Base-by-base conservation (phyloP, 2,113 vertebrate species). In the Leuciscus idus region DNA sequence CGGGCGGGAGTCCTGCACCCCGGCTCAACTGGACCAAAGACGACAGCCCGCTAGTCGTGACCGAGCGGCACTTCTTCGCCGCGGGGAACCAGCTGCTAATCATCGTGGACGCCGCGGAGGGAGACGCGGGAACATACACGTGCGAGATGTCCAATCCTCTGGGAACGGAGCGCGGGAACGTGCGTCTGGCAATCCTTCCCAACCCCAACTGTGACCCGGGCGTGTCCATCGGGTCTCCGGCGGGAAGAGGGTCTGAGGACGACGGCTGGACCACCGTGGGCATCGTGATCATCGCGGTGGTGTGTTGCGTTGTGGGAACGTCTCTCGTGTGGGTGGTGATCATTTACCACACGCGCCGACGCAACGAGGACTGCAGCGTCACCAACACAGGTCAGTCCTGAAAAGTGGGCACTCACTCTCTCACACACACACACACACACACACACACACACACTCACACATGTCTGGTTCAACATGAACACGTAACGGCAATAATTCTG, bases 241-340 rank as follows among this genome's bases (percentile, higher is more conserved):
- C 92, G 1, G 85, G 90, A 1, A 93, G 94, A 0, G 94, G 95
- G 0, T 77, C 96, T 0, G 96, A 96, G 0, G 96, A 96, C 10
- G 98, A 99, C 0, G 97, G 96, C 6, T 99, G 98, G 98, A 96
- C 97, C 87, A 99, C 97, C 0, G 96, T 97, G 90, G 98, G 98
- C 23, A 96, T 99, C 0, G 98, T 99, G 82, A 97, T 99, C 93
- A 99, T 99, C 84, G 98, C 96, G 0, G 98, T 99, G 92, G 98
- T 99, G 72, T 99, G 98, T 94, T 99, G 98, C 39, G 98, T 99
- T 90, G 98, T 99, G 89, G 98, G 98, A 88, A 99, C 98, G 3
- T 99, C 98, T 0, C 94, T 99, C 13, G 97, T 99, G 84, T 99
- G 98, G 98, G 98, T 99, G 91, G 95, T 98, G 92, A 99, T 99